These are phyloP conservation scores for Anser cygnoides DNA, from an alignment of 2,113 vertebrate species.

Conservation along the genomic window DNA sequence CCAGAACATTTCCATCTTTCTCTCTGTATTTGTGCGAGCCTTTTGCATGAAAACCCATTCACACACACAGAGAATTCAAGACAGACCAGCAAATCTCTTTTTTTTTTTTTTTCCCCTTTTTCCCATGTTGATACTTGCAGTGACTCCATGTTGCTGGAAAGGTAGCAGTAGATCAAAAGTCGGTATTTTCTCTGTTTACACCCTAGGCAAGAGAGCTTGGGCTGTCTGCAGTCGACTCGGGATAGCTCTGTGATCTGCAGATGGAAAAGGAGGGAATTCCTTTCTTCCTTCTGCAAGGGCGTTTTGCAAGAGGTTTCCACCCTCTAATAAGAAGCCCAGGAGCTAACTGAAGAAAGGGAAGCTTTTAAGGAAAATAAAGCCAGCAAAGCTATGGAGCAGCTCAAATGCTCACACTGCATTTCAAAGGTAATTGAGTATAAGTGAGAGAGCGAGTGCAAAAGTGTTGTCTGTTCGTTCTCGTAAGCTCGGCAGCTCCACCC, in stretches of 20 bases:
- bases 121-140: not conserved
- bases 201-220: slow-evolving; percentile 15
- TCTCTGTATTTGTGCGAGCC: not conserved
- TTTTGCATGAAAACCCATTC: not conserved
- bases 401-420: accelerated
- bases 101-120: not conserved
- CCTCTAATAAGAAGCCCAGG: not conserved
- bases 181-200: slow-evolving; percentile 31
- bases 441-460: not conserved
- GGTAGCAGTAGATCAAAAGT: not conserved
- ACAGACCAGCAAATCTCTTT: not conserved
- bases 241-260: not conserved
- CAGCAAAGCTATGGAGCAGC: not conserved
- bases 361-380: not conserved
- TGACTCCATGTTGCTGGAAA: not conserved
- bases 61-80: not conserved
- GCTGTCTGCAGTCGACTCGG: not conserved
- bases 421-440: not conserved
- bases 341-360: not conserved
- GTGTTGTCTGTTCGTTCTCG: not conserved
- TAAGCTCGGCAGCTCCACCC: not conserved
- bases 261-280: not conserved
- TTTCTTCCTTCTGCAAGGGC: not conserved
- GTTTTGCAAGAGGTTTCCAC: not conserved
- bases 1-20: not conserved